Conservation (phyloP, 2,888 invertebrate genomes). For the Biston stratarius region DNA sequence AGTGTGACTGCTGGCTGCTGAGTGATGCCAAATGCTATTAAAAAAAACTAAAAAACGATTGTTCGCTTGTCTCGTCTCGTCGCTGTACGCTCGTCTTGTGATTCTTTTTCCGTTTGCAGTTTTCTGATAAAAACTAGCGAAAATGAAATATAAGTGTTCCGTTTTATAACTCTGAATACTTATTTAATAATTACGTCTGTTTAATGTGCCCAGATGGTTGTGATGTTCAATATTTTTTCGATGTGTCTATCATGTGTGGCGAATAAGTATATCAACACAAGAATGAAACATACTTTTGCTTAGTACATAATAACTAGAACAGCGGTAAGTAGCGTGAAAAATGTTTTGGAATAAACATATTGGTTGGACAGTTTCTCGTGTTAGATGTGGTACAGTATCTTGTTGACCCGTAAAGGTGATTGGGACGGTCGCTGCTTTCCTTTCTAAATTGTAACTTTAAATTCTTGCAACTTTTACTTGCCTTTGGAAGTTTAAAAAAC, state of each 20-base stretch:
- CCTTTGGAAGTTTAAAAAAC: constrained; percentile 18
- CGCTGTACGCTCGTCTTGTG: constrained; percentile 65
- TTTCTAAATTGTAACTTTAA: constrained; percentile 74
- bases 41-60: background rate
- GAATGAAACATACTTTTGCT: constrained; percentile 81
- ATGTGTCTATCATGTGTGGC: constrained; percentile 75
- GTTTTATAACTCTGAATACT: constrained; percentile 8
- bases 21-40: background rate
- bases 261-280: constrained; percentile 72
- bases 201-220: constrained; percentile 26
- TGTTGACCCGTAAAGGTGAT: constrained; percentile 54
- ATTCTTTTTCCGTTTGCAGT: constrained; percentile 70
- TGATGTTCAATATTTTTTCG: constrained; percentile 49
- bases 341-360: constrained; percentile 51
- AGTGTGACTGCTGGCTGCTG: background rate
- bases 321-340: constrained; percentile 72
- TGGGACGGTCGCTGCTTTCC: constrained; percentile 57
- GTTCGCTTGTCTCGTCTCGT: constrained; percentile 52
- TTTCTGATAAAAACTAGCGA: constrained; percentile 77
- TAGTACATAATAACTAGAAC: constrained; percentile 67
- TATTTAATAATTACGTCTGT: constrained; percentile 2
- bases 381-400: constrained; percentile 42
- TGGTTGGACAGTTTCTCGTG: constrained; percentile 48
- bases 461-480: constrained; percentile 38
- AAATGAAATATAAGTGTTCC: constrained; percentile 70